A percentile compares a stretch with the other conserved stretches of the same genome.
Evolutionary conservation across 35 echinoderm and acorn worm genomes (phyloP).

Genomic region (Heliocidaris erythrogramma): DNA sequence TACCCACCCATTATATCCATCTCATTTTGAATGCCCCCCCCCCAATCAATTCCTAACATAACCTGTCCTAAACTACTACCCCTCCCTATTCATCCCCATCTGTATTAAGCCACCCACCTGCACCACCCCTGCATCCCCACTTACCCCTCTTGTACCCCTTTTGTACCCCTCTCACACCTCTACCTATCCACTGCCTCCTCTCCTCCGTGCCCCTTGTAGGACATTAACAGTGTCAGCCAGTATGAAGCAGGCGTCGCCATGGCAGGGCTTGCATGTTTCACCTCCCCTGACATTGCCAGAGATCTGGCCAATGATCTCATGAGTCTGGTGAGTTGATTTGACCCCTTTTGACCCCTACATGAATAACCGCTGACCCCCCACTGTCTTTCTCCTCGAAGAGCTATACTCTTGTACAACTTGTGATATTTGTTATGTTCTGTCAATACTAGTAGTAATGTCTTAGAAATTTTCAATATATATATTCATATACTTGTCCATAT

Average conservation of each 20-base stretch:
- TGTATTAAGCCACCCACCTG: neutral
- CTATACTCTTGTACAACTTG: neutral
- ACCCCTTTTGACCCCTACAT: slow-evolving; percentile 25
- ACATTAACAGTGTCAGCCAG: slow-evolving; percentile 88
- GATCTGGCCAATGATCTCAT: slow-evolving; percentile 99
- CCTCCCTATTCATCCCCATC: neutral
- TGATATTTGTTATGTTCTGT: neutral
- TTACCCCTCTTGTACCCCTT: neutral
- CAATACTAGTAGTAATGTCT: neutral
- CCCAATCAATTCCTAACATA: neutral
- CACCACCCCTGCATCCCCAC: neutral
- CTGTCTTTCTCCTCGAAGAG: neutral
- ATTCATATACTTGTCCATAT: neutral
- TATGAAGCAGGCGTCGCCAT: slow-evolving; percentile 98
- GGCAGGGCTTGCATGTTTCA: slow-evolving; percentile 99
- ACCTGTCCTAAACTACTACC: neutral
- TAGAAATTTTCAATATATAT: neutral
- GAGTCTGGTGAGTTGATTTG: slow-evolving; percentile 90
- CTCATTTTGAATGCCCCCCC: neutral
- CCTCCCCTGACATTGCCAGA: slow-evolving; percentile 96
- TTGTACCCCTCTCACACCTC: neutral
- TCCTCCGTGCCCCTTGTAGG: slow-evolving; percentile 51
- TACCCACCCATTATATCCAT: neutral
- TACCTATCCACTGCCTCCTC: neutral
- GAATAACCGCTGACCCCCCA: neutral